Base-by-base conservation (phyloP, 2,113 vertebrate species). In the Atrichornis clamosus region DNA sequence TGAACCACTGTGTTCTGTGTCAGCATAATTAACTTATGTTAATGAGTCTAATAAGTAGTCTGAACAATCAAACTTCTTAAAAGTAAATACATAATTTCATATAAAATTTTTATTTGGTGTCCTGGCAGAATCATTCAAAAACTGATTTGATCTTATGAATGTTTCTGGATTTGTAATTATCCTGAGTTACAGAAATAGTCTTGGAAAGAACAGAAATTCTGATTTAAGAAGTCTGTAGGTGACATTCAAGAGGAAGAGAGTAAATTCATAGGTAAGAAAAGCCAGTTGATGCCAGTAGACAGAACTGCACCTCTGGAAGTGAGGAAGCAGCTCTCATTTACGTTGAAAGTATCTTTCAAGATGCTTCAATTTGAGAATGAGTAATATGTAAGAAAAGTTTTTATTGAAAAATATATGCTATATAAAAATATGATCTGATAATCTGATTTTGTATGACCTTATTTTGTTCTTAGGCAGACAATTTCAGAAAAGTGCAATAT, bases 1-100 rank as follows among this genome's bases (percentile, higher is more conserved):
- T 75, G 70, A 91, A 95, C 65, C 32, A 92, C 55, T 44, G 32
- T 95, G 86, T 83, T 79, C 24, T 79, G 35, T 60, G 68, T 89
- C 56, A 93, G 82, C 26, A 60, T 64, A 83, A 96, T 96, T 95
- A 96, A 85, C 41, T 93, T 92, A 82, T 23, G 75, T 72, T 94
- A 94, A 96, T 81, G 47, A 72, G 53, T 50, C 32, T 93, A 89
- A 78, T 84, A 92, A 60, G 37, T 86, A 86, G 62, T 63, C 69
- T 72, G 94, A 95, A 83, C 37, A 96, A 95, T 60, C 27, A 89
- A 87, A 52, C 11, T 91, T 82, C 84, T 73, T 92, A 49, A 84
- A 94, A 91, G 58, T 86, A 96, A 94, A 90, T 63, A 58, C 16
- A 94, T 62, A 5, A 62, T 89, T 76, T 83, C 74, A 63, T 39